These are phyloP conservation scores for Sinohyriopsis cumingii DNA, from an alignment of 2,888 invertebrate species.

Conservation along the genomic window DNA sequence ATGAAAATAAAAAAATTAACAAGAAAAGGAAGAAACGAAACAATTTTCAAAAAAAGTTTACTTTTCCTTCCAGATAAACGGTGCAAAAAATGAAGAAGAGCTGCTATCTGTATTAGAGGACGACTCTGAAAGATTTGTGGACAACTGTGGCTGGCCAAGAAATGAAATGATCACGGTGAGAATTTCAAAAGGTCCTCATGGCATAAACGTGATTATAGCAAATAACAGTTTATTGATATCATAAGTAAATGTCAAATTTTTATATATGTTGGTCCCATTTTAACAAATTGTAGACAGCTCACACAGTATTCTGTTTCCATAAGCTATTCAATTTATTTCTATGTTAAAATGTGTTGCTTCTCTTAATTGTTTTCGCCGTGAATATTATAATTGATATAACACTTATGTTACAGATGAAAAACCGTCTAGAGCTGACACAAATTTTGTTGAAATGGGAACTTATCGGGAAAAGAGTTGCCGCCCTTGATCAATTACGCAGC, in stretches of 20 bases:
- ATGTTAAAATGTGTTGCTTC: too few relatives aligned
- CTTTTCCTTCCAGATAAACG: conserved; percentile 22
- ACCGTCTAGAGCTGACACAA: conserved; percentile 28
- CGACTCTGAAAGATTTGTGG: conserved; percentile 31
- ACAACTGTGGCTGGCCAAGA: conserved; percentile 40
- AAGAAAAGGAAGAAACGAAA: neutral
- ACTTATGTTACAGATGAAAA: conserved; percentile 14
- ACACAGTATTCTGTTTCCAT: too few relatives aligned
- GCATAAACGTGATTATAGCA: too few relatives aligned
- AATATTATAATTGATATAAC: too few relatives aligned
- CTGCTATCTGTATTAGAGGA: conserved; percentile 18
- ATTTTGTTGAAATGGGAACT: conserved; percentile 38
- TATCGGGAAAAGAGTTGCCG: conserved; percentile 25
- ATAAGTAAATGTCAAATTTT: too few relatives aligned
- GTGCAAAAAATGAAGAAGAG: conserved; percentile 24
- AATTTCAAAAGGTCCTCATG: neutral
- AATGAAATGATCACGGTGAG: conserved; percentile 33
- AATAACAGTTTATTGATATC: too few relatives aligned
- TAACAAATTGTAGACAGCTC: too few relatives aligned
- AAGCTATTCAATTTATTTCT: too few relatives aligned
- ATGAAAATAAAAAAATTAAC: too few relatives aligned
- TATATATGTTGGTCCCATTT: too few relatives aligned
- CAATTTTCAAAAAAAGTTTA: neutral
- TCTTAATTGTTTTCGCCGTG: too few relatives aligned
- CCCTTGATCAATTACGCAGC: conserved; percentile 26